Percentiles rank a stretch among this genome's conserved stretches.
Evolutionary conservation across 2,888 invertebrate genomes (phyloP).

Genomic region (Marasmarcha lunaedactyla): DNA sequence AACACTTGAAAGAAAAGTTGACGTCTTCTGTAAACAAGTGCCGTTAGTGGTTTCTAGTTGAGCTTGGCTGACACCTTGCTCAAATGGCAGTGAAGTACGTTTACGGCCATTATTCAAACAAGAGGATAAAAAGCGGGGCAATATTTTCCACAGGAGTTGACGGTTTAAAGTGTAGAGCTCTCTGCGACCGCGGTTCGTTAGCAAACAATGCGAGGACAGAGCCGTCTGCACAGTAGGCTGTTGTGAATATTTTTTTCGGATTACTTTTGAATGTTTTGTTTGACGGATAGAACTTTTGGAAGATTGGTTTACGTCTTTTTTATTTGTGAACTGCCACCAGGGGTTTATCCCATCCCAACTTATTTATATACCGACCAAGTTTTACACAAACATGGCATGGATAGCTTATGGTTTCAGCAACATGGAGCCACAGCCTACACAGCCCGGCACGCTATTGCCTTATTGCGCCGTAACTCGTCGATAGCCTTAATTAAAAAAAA

Average conservation of each 20-base stretch:
- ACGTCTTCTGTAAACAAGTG: slow-evolving; percentile 60
- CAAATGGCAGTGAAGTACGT: slow-evolving; percentile 59
- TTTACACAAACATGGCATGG: too few species aligned
- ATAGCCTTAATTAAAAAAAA: too few species aligned
- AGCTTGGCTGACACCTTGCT: slow-evolving; percentile 61
- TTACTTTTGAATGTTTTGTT: not conserved
- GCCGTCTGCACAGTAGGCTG: slow-evolving; percentile 25
- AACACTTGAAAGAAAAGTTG: slow-evolving; percentile 60
- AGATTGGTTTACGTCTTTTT: too few species aligned
- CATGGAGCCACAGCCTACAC: too few species aligned
- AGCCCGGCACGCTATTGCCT: too few species aligned
- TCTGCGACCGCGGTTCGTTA: slow-evolving; percentile 59
- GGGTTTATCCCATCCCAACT: too few species aligned
- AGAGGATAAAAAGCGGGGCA: slow-evolving; percentile 66
- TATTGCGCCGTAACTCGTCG: too few species aligned
- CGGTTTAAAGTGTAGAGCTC: slow-evolving; percentile 68
- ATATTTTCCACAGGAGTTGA: slow-evolving; percentile 65
- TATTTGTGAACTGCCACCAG: too few species aligned
- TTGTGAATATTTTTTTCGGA: not conserved
- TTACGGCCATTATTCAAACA: slow-evolving; percentile 69
- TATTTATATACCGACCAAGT: too few species aligned
- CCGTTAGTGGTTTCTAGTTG: slow-evolving; percentile 59
- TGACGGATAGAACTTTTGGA: too few species aligned
- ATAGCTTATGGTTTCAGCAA: too few species aligned
- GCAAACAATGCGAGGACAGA: slow-evolving; percentile 53